phyloP scores from a whole-genome alignment of 2,888 invertebrate genomes.

The Leptothorax acervorum region DNA sequence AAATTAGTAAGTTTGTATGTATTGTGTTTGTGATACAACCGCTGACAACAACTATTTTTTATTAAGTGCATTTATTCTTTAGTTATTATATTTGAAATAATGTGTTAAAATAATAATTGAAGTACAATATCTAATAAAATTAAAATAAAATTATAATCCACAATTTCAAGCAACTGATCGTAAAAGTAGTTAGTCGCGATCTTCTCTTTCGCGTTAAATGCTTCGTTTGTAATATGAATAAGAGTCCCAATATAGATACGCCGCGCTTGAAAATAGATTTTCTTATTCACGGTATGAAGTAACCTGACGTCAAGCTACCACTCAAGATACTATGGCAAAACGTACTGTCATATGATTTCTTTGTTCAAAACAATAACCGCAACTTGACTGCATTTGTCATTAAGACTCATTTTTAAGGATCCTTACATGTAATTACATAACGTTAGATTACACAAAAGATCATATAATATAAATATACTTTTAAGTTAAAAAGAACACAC shows the following conservation, averaged over 20 bases:
- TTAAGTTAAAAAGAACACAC: neutral
- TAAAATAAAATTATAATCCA: neutral
- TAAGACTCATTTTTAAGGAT: neutral
- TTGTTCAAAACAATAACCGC: constrained; percentile 67
- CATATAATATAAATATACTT: neutral
- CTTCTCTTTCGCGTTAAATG: constrained; percentile 71
- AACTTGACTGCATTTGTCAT: constrained; percentile 56
- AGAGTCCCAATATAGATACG: constrained; percentile 82
- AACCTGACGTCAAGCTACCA: constrained; percentile 79
- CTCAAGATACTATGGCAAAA: constrained; percentile 53
- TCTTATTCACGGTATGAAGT: constrained; percentile 80
- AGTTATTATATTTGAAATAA: neutral
- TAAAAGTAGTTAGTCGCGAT: constrained; percentile 50
- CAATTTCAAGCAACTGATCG: constrained; percentile 32
- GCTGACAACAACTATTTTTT: neutral
- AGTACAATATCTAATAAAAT: neutral
- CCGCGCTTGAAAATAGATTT: constrained; percentile 81
- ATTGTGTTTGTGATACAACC: neutral
- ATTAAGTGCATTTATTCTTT: neutral
- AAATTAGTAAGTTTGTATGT: neutral
- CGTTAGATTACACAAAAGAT: neutral
- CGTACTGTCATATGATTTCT: constrained; percentile 60
- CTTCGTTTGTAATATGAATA: constrained; percentile 84
- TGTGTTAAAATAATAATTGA: neutral
- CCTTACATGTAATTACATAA: constrained; percentile 1